phyloP scores from a whole-genome alignment of 2,797 vertebrate species.

The Trachops cirrhosus region DNA sequence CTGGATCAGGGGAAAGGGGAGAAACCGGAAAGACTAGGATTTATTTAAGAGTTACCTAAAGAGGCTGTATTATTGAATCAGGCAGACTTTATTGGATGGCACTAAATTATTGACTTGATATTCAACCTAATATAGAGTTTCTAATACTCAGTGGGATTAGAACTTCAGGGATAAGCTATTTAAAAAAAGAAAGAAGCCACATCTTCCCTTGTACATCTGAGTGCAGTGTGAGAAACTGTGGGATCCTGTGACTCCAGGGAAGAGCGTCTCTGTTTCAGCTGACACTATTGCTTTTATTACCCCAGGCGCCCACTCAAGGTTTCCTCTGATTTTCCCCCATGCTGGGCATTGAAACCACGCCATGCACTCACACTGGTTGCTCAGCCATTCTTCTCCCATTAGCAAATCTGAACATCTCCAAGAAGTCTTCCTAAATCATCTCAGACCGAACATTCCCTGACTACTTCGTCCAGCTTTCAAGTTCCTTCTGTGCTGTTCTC shows the following conservation, averaged over 20 bases:
- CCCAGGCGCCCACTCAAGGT: constrained; percentile 35
- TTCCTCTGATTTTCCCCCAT: constrained; percentile 42
- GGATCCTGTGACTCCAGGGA: neutral
- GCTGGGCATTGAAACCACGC: constrained; percentile 22
- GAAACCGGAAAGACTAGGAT: neutral
- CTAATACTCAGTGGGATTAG: constrained; percentile 29
- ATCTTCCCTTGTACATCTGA: constrained; percentile 16
- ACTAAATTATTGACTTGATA: constrained; percentile 34
- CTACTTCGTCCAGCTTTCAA: neutral
- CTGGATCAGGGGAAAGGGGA: neutral
- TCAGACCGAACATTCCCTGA: neutral
- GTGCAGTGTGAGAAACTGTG: constrained; percentile 15
- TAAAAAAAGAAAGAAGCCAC: neutral
- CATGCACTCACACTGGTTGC: neutral
- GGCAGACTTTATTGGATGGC: constrained; percentile 14
- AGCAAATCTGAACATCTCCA: constrained; percentile 18
- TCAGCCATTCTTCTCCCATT: constrained; percentile 10
- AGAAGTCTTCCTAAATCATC: constrained; percentile 26
- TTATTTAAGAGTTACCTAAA: constrained; percentile 30
- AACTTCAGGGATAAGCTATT: constrained; percentile 47
- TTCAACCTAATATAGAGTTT: constrained; percentile 45
- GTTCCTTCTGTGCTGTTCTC: neutral
- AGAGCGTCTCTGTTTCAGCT: constrained; percentile 51
- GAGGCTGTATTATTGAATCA: constrained; percentile 14
- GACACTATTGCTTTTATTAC: constrained; percentile 53